Percentiles rank a stretch among this genome's conserved stretches.
Conservation (phyloP, 2,113 vertebrate species). For the Phaethon lepturus region DNA sequence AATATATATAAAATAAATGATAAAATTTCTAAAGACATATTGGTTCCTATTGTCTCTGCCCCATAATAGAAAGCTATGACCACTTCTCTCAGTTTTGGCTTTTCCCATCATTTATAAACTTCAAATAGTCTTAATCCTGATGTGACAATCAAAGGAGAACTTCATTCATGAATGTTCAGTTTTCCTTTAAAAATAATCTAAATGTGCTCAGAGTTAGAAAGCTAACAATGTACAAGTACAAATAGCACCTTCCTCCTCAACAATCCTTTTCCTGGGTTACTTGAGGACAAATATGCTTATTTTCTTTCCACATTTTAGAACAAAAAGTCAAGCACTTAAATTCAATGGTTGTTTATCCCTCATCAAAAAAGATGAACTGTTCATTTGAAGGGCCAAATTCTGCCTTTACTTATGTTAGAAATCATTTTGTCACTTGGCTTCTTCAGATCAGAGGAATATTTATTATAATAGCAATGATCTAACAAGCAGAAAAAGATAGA, state of each 20-base stretch:
- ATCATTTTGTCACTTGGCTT: not conserved
- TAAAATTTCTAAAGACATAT: not conserved
- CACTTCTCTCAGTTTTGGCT: not conserved
- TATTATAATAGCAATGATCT: not conserved
- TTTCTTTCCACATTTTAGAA: not conserved
- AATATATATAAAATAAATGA: too few species aligned
- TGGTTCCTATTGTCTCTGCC: not conserved
- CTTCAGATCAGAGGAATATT: not conserved
- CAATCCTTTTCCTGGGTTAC: not conserved
- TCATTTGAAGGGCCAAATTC: not conserved
- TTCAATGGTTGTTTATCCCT: not conserved
- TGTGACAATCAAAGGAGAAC: not conserved
- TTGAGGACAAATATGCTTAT: not conserved
- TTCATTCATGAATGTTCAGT: not conserved
- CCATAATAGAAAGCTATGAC: not conserved
- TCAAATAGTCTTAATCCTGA: not conserved
- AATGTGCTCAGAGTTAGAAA: not conserved
- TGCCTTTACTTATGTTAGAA: not conserved
- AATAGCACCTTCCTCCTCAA: not conserved
- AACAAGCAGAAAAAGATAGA: not conserved
- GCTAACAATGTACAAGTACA: not conserved
- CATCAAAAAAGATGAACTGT: not conserved
- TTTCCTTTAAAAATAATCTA: not conserved
- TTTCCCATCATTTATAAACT: not conserved
- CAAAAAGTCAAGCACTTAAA: not conserved